Evolutionary conservation across 1,140 invertebrate species (phyloP).

Genomic region (Theocolax elegans): DNA sequence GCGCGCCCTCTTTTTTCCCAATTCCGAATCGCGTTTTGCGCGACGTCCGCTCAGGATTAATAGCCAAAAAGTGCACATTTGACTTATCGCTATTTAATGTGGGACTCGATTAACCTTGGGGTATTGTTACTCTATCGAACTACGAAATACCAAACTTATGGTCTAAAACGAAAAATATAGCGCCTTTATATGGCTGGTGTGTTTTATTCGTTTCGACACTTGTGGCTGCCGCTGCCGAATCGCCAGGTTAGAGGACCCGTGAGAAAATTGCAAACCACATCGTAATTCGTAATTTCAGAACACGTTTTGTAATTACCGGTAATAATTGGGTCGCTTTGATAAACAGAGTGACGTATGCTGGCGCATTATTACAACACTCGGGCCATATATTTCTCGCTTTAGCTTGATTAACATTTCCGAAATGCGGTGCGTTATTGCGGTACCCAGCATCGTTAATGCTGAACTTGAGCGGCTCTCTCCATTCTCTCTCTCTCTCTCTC

Average conservation of each 20-base stretch:
- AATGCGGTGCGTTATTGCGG: conserved; percentile 55
- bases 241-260: too few relatives aligned
- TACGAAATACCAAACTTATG: too few relatives aligned
- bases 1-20: conserved; percentile 12
- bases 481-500: too few relatives aligned
- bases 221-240: too few relatives aligned
- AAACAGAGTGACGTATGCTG: conserved; percentile 52
- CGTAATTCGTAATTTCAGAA: too few relatives aligned
- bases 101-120: conserved; percentile 6
- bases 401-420: conserved; percentile 60
- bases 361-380: conserved; percentile 47
- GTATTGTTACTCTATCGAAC: too few relatives aligned
- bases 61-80: background rate
- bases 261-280: too few relatives aligned
- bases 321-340: conserved; percentile 56
- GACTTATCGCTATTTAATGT: conserved; percentile 38
- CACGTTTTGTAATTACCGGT: conserved; percentile 49
- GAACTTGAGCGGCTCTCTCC: conserved; percentile 23
- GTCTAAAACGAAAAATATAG: too few relatives aligned
- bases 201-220: too few relatives aligned
- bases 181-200: too few relatives aligned
- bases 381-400: conserved; percentile 55
- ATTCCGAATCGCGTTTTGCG: conserved; percentile 20
- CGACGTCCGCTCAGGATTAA: background rate
- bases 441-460: too few relatives aligned